Percentiles rank a stretch among this genome's conserved stretches.
phyloP scores from a whole-genome alignment of 2,888 invertebrate species.

The Leptinotarsa tumamoca region DNA sequence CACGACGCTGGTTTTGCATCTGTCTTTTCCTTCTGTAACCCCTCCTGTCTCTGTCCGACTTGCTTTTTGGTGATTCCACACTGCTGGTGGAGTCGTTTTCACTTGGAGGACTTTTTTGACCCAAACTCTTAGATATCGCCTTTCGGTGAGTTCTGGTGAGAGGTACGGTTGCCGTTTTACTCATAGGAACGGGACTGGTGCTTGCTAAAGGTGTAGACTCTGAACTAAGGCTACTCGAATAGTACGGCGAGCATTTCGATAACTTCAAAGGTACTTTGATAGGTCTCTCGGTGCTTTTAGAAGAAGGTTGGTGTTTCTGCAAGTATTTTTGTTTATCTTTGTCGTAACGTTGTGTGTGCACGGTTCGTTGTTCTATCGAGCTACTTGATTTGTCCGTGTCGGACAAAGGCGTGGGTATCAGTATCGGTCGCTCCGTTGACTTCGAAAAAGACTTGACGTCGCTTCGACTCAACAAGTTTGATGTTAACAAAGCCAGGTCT shows the following conservation, averaged over 20 bases:
- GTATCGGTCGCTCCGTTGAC: slow-evolving; percentile 69
- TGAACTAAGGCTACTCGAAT: slow-evolving; percentile 80
- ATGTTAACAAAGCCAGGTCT: slow-evolving; percentile 58
- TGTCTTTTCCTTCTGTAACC: slow-evolving; percentile 78
- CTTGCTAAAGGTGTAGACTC: slow-evolving; percentile 79
- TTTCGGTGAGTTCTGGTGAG: slow-evolving; percentile 63
- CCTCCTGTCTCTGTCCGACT: slow-evolving; percentile 69
- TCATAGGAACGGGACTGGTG: slow-evolving; percentile 71
- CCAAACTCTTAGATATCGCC: slow-evolving; percentile 72
- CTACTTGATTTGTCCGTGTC: slow-evolving; percentile 68
- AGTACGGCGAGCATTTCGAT: slow-evolving; percentile 80
- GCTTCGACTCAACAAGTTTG: slow-evolving; percentile 47
- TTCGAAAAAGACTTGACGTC: slow-evolving; percentile 63
- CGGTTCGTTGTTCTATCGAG: slow-evolving; percentile 66
- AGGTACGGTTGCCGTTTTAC: slow-evolving; percentile 70
- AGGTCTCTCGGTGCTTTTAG: slow-evolving; percentile 63
- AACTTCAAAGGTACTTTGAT: slow-evolving; percentile 69
- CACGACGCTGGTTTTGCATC: slow-evolving; percentile 69
- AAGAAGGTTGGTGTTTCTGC: slow-evolving; percentile 55
- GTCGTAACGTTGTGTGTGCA: slow-evolving; percentile 63
- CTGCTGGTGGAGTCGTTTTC: slow-evolving; percentile 83
- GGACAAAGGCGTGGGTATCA: slow-evolving; percentile 68
- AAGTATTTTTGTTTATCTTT: slow-evolving; percentile 62
- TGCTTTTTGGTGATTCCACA: slow-evolving; percentile 74
- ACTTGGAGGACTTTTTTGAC: slow-evolving; percentile 79